Evolutionary conservation across 2,113 vertebrate species (phyloP), one percentile per base, ranked within the genome.

Genomic region (Onychorhynchus coronatus): DNA sequence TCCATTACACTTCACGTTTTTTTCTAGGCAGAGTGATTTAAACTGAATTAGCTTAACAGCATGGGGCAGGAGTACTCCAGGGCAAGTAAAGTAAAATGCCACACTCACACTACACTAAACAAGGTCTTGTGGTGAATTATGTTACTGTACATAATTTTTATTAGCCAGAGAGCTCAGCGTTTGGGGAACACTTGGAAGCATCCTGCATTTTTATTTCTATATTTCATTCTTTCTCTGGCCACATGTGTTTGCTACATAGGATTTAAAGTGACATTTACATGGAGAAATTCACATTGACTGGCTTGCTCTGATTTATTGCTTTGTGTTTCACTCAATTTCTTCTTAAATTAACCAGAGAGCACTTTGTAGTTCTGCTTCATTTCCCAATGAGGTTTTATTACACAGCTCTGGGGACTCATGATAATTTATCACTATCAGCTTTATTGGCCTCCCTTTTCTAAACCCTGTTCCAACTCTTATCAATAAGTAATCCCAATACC

Each of bases 351-450:
- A 95, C 88, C 88, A 47, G 59, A 79, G 95, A 94, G 81, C 91
- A 91, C 95, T 97, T 97, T 94, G 95, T 84, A 98, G 97, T 97
- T 98, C 96, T 97, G 96, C 97, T 96, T 97, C 97, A 93, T 94
- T 94, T 96, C 97, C 93, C 96, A 49, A 14, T 41, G 67, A 94
- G 70, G 93, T 95, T 98, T 98, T 97, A 98, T 85, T 88, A 93
- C 95, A 78, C 53, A 84, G 95, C 97, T 97, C 97, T 92, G 75
- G 97, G 96, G 97, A 97, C 96, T 96, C 50, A 49, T 91, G 91
- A 97, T 92, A 91, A 97, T 97, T 96, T 96, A 97, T 97, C 96
- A 92, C 95, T 80, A 95, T 96, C 96, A 97, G 79, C 67, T 97
- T 97, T 96, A 95, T 68, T 83, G 96, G 95, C 80, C 97, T 85